Evolutionary conservation across 1,140 invertebrate species (phyloP), one percentile per base, ranked within the genome.

Genomic region (Drosophila pruinosa): DNA sequence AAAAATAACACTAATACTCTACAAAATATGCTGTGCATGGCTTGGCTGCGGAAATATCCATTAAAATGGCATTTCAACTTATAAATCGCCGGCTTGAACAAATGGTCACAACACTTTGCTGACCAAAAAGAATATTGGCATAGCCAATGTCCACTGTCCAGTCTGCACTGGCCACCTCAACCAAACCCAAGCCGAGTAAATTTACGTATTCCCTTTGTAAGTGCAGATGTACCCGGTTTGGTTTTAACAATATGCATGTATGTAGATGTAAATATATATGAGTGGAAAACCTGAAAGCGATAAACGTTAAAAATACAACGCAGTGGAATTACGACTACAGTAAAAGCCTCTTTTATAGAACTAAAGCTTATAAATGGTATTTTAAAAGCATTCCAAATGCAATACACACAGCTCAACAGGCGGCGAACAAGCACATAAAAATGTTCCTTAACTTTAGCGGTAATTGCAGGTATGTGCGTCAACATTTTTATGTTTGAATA

Each of bases 41-140:
- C 70, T 52, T 75, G 47, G 61, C 77, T 81, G 73, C 82, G 82
- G 81, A 86, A 86, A 86, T 86, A 88, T 88, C 81, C 81, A 86
- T 86, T 86, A 86, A 86, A 86, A 88, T 88, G 82, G 78, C 82
- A 88, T 86, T 86, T 88, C 63, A 86, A 82, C 81, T 86, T 86
- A 88, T 86, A 86, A 86, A 86, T 86, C 81, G 82, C 59, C 45
- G 39, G 62, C 64, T 75, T 74, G 70, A 39, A 39, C 69, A 56
- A 48, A 65, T 62, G 39, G 28, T 53, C 24, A 52, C 68, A 61
- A 67, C 28, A 19, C 14, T 26, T 17, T 19, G 43, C 41, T 3
- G 15, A 5, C 14, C 19, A 1, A 10, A 34, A 15, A 15, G 19
- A 26, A 45, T 57, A 24, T 69, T 24, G 65, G 21, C 36, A 21